Evolutionary conservation across 2,113 vertebrate species (phyloP).

Genomic region (Terrapene triunguis): DNA sequence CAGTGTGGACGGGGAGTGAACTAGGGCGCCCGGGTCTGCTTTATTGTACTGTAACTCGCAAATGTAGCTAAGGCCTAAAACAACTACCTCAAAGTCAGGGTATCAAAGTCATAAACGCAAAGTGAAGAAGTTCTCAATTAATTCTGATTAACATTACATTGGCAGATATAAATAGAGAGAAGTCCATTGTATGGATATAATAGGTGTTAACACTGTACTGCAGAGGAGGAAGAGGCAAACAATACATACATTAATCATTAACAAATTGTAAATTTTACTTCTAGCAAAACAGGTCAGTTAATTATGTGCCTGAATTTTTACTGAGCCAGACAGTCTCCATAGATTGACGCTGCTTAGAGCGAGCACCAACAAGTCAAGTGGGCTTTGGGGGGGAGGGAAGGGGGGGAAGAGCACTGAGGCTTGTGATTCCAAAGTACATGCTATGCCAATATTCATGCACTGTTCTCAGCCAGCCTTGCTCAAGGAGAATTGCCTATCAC

Average conservation of each 20-base stretch:
- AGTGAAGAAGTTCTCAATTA: neutral
- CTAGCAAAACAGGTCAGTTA: neutral
- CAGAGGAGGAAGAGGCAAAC: neutral
- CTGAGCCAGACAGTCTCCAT: neutral
- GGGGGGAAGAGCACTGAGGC: no score
- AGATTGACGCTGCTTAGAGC: neutral
- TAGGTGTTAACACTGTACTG: neutral
- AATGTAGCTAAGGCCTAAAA: neutral
- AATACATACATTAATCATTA: neutral
- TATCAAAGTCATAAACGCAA: no score
- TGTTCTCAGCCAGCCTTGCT: no score
- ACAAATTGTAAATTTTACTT: neutral
- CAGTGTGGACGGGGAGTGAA: no score
- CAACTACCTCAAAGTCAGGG: neutral
- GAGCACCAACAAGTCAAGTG: neutral
- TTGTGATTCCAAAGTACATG: no score
- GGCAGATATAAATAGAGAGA: neutral
- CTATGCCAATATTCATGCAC: no score
- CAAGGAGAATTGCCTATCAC: neutral
- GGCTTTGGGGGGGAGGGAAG: no score
- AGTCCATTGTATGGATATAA: neutral
- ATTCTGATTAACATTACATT: neutral
- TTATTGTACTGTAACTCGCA: no score
- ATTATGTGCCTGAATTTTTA: neutral
- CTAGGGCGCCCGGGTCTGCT: no score